Evolutionary conservation across 2,888 invertebrate genomes (phyloP).

Genomic region (Cheilosia grossa): DNA sequence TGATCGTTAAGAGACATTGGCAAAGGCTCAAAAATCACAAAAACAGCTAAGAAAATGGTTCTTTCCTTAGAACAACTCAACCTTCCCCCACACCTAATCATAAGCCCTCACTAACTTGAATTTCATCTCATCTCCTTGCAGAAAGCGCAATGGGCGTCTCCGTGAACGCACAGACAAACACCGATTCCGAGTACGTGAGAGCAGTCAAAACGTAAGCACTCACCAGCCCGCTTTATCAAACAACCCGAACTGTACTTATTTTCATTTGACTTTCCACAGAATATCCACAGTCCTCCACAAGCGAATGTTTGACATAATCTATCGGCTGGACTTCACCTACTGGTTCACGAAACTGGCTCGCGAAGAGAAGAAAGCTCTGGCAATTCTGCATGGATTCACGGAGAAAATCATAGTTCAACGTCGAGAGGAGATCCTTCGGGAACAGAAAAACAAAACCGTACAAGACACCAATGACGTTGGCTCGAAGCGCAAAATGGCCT

Average conservation of each 20-base stretch:
- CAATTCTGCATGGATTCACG: slow-evolving; percentile 84
- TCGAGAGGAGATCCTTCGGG: slow-evolving; percentile 80
- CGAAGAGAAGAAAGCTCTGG: slow-evolving; percentile 84
- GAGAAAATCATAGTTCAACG: slow-evolving; percentile 85
- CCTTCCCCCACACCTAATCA: no score
- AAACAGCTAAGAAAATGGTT: no score
- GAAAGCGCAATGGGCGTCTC: slow-evolving; percentile 94
- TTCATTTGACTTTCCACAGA: slow-evolving; percentile 61
- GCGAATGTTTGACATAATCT: slow-evolving; percentile 82
- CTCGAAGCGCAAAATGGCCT: slow-evolving; percentile 86
- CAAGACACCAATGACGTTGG: slow-evolving; percentile 83
- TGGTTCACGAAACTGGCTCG: slow-evolving; percentile 85
- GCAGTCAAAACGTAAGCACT: slow-evolving; percentile 88
- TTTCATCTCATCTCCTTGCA: slow-evolving; percentile 80
- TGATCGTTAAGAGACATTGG: no score
- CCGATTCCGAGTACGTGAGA: slow-evolving; percentile 88
- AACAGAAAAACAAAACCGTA: slow-evolving; percentile 57
- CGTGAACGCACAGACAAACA: slow-evolving; percentile 88
- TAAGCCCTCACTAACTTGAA: no score
- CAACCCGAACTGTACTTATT: background rate
- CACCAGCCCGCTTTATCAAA: background rate
- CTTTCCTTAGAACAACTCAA: no score
- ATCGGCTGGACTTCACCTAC: slow-evolving; percentile 80
- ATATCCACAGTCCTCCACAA: slow-evolving; percentile 81
- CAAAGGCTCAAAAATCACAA: no score